phyloP scores from a whole-genome alignment of 1,140 invertebrate species.

The Euwallacea fornicatus region DNA sequence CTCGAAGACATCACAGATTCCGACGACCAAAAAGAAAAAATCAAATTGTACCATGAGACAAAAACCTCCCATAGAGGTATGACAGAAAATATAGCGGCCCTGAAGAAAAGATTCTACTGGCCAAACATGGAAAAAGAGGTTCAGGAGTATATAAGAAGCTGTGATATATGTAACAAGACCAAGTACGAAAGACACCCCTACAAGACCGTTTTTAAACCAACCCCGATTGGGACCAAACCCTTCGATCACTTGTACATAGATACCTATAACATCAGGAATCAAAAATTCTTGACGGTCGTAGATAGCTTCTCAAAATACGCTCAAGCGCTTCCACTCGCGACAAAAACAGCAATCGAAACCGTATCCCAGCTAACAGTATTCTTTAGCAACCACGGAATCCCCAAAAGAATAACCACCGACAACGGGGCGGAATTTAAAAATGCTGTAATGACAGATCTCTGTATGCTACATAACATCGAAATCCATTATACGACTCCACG shows the following conservation, averaged over 20 bases:
- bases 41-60: slow-evolving; percentile 27
- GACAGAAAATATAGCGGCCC: slow-evolving; percentile 34
- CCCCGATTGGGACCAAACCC: slow-evolving; percentile 41
- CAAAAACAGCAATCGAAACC: slow-evolving; percentile 21
- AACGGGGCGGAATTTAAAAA: slow-evolving; percentile 42
- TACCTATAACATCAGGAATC: slow-evolving; percentile 38
- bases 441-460: slow-evolving; percentile 41
- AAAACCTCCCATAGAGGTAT: slow-evolving; percentile 37
- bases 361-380: slow-evolving; percentile 15
- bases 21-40: slow-evolving; percentile 21
- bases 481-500: slow-evolving; percentile 32
- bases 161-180: slow-evolving; percentile 36
- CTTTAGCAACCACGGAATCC: slow-evolving; percentile 20
- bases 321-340: slow-evolving; percentile 20
- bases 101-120: slow-evolving; percentile 38
- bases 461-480: slow-evolving; percentile 37
- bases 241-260: slow-evolving; percentile 46
- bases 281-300: slow-evolving; percentile 43
- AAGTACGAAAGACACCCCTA: slow-evolving; percentile 38
- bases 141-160: slow-evolving; percentile 29
- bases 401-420: slow-evolving; percentile 37
- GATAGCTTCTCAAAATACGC: slow-evolving; percentile 41
- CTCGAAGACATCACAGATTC: slow-evolving; percentile 9
- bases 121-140: slow-evolving; percentile 26
- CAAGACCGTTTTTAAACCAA: slow-evolving; percentile 25